Evolutionary conservation across 2,888 invertebrate genomes (phyloP).

Genomic region (Peribatodes rhomboidaria): DNA sequence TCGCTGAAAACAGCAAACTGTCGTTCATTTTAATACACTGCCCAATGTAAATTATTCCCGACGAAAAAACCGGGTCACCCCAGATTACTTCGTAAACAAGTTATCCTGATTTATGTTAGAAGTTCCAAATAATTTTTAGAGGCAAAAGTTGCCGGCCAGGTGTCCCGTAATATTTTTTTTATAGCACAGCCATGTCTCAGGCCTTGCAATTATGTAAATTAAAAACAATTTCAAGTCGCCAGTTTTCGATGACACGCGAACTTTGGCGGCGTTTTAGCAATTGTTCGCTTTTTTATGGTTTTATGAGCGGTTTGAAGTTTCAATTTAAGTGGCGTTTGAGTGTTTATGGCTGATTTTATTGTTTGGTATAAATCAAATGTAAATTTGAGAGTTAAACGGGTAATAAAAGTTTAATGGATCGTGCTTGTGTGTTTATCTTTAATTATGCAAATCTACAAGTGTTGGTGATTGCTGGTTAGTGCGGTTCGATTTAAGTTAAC

Average conservation of each 20-base stretch:
- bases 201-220: slow-evolving; percentile 83
- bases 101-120: slow-evolving; percentile 84
- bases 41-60: slow-evolving; percentile 58
- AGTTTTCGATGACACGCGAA: slow-evolving; percentile 55
- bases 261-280: slow-evolving; percentile 24
- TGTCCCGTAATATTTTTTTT: slow-evolving; percentile 82
- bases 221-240: slow-evolving; percentile 57
- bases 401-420: not conserved
- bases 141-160: slow-evolving; percentile 81
- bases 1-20: slow-evolving; percentile 49
- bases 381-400: slow-evolving; percentile 24
- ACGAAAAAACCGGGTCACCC: slow-evolving; percentile 61
- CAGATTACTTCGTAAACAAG: slow-evolving; percentile 85
- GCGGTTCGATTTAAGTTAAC: no score
- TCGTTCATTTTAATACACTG: slow-evolving; percentile 61
- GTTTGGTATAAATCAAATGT: slow-evolving; percentile 39
- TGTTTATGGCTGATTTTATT: slow-evolving; percentile 23
- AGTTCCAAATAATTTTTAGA: slow-evolving; percentile 83
- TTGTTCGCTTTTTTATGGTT: slow-evolving; percentile 24
- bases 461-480: no score
- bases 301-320: slow-evolving; percentile 21
- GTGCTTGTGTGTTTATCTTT: not conserved
- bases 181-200: slow-evolving; percentile 63
- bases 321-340: slow-evolving; percentile 17
- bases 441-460: not conserved